Conservation (phyloP, 2,113 vertebrate species). For the Oreochromis niloticus region DNA sequence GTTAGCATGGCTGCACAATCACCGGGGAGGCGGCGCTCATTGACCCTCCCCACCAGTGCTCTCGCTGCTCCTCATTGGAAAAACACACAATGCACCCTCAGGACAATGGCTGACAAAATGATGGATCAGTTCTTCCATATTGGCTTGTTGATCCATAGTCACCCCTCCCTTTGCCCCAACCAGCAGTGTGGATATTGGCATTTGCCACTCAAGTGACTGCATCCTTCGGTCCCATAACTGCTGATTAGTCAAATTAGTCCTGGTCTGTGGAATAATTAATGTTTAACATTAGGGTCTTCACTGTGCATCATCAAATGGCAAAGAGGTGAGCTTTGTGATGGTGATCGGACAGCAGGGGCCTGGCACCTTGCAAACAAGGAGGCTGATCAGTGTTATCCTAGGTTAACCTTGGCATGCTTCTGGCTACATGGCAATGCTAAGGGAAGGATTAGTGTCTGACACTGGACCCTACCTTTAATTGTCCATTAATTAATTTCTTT, state of each 20-base stretch:
- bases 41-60: constrained; percentile 40
- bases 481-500: constrained; percentile 49
- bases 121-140: constrained; percentile 84
- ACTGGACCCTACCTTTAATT: constrained; percentile 25
- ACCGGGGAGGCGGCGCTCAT: constrained; percentile 47
- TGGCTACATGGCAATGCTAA: constrained; percentile 55
- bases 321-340: constrained; percentile 59
- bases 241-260: constrained; percentile 86
- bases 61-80: constrained; percentile 75
- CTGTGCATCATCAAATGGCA: constrained; percentile 61
- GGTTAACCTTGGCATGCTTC: constrained; percentile 69
- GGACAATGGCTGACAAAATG: constrained; percentile 84
- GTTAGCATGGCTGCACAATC: constrained; percentile 71
- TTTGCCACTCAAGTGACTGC: constrained; percentile 84
- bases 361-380: constrained; percentile 37
- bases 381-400: constrained; percentile 75
- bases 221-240: constrained; percentile 72
- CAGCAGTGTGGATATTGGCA: constrained; percentile 83
- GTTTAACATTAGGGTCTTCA: constrained; percentile 73
- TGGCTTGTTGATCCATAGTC: constrained; percentile 86
- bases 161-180: constrained; percentile 13
- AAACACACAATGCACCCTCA: constrained; percentile 58
- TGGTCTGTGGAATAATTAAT: constrained; percentile 81
- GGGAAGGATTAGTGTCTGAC: constrained; percentile 58
- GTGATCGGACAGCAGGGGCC: constrained; percentile 45